Percentiles rank a stretch among this genome's conserved stretches.
Conservation (phyloP, 2,113 vertebrate genomes). For the Macroglossus sobrinus region DNA sequence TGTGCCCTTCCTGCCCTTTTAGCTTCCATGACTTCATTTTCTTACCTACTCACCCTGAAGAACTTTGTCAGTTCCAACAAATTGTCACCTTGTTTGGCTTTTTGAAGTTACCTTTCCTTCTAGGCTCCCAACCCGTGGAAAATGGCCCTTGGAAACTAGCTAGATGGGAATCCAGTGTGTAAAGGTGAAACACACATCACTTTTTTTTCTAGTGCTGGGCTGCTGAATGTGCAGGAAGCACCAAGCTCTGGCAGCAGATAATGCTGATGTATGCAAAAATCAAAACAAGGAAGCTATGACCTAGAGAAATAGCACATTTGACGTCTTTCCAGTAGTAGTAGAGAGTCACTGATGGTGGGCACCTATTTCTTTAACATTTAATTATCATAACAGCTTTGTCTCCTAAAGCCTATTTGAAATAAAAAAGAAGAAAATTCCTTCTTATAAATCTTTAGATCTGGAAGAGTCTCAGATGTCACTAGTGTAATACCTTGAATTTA, state of each 20-base stretch:
- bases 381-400: neutral
- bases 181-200: neutral
- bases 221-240: neutral
- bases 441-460: neutral
- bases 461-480: neutral
- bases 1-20: neutral
- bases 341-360: neutral
- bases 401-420: neutral
- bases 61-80: constrained; percentile 33
- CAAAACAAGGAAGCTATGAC: neutral
- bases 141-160: neutral
- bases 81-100: constrained; percentile 5
- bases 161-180: constrained; percentile 33
- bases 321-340: constrained; percentile 5
- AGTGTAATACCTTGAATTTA: neutral
- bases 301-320: neutral
- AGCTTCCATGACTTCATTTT: constrained; percentile 49
- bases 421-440: constrained; percentile 13
- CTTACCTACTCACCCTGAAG: neutral
- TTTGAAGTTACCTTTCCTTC: constrained; percentile 25
- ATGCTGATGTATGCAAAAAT: neutral
- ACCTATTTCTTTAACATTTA: constrained; percentile 21
- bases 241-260: neutral
- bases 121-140: neutral
- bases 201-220: neutral